Percentiles rank a stretch among this genome's conserved stretches.
phyloP scores from a whole-genome alignment of 1,140 invertebrate species.

The Melipona quadrifasciata region DNA sequence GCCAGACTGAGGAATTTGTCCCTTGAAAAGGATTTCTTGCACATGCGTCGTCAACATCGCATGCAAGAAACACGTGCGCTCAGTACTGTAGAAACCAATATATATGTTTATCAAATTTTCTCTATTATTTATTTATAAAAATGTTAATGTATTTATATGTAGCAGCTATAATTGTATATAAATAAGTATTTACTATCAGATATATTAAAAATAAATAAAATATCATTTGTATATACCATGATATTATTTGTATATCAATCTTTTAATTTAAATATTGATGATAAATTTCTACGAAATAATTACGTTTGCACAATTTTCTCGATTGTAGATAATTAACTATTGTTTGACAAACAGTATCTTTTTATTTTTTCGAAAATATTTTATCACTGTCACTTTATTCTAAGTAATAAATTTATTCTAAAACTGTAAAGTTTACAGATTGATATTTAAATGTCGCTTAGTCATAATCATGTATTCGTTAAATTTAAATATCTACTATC shows the following conservation, averaged over 20 bases:
- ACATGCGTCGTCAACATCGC: slow-evolving; percentile 42
- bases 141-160: neutral
- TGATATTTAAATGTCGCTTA: neutral
- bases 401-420: neutral
- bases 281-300: neutral
- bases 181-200: neutral
- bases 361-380: slow-evolving; percentile 9
- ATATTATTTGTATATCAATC: too few relatives aligned
- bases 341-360: slow-evolving; percentile 9
- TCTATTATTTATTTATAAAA: neutral
- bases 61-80: slow-evolving; percentile 44
- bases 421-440: neutral
- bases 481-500: neutral
- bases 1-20: slow-evolving; percentile 46
- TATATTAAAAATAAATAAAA: neutral
- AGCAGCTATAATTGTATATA: neutral
- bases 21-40: slow-evolving; percentile 48
- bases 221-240: neutral
- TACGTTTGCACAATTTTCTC: neutral
- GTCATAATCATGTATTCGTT: neutral
- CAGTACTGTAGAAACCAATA: slow-evolving; percentile 1
- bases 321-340: neutral
- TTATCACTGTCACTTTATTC: neutral
- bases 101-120: neutral
- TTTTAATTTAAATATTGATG: neutral